These are phyloP conservation scores for Nematostella vectensis DNA, from an alignment of 92 coral and sea anemone species.

Conservation along the genomic window DNA sequence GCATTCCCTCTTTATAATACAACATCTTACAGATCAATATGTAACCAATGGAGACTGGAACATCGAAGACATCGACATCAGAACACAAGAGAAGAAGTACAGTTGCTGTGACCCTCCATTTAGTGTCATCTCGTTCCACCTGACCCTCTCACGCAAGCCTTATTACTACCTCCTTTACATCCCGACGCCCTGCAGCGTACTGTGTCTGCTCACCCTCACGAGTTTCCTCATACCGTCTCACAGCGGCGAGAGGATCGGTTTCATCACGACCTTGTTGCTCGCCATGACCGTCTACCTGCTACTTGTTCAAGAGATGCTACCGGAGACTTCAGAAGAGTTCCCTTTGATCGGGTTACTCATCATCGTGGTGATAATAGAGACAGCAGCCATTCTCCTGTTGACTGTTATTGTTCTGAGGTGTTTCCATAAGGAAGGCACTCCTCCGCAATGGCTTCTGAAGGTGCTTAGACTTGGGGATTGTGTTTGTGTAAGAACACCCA, in stretches of 20 bases:
- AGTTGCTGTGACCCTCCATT: slow-evolving; percentile 37
- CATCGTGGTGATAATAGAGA: slow-evolving; percentile 23
- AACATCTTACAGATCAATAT: slow-evolving; percentile 37
- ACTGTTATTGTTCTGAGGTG: slow-evolving; percentile 42
- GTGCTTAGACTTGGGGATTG: too few relatives aligned
- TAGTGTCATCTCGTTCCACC: slow-evolving; percentile 15
- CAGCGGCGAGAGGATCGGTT: slow-evolving; percentile 74
- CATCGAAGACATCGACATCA: slow-evolving; percentile 12
- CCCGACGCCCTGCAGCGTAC: slow-evolving; percentile 37
- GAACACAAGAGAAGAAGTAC: slow-evolving; percentile 6
- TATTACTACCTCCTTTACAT: slow-evolving; percentile 46
- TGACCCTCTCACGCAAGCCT: slow-evolving; percentile 39
- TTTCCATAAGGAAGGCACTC: slow-evolving; percentile 36
- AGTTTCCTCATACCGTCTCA: slow-evolving; percentile 61
- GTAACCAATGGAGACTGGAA: slow-evolving; percentile 62
- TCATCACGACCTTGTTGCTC: slow-evolving; percentile 65
- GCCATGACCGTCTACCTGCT: slow-evolving; percentile 70
- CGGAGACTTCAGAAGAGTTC: slow-evolving; percentile 50
- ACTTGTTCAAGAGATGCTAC: slow-evolving; percentile 42
- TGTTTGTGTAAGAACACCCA: too few relatives aligned
- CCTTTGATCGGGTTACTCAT: slow-evolving; percentile 42
- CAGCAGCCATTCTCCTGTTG: slow-evolving; percentile 29
- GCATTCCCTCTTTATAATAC: not conserved
- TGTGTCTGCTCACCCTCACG: slow-evolving; percentile 40
- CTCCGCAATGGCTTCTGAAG: slow-evolving; percentile 24